Conservation (phyloP, 1,140 invertebrate species). For the Agrypnia vestita region DNA sequence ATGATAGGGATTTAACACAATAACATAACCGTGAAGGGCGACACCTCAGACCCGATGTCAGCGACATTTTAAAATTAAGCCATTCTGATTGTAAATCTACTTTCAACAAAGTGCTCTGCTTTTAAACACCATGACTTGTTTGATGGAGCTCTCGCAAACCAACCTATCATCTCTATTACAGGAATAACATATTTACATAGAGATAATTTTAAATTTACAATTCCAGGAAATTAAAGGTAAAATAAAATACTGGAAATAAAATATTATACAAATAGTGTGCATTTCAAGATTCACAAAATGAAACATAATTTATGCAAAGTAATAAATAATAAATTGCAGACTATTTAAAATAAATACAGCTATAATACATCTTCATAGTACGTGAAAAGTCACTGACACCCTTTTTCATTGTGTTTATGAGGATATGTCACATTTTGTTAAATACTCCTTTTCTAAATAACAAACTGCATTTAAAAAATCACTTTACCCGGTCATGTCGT, state of each 20-base stretch:
- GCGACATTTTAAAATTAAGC: conserved; percentile 27
- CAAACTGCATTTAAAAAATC: not conserved
- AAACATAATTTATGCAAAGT: conserved; percentile 42
- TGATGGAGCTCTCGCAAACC: not conserved
- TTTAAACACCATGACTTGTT: not conserved
- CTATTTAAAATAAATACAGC: conserved; percentile 45
- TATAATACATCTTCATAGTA: conserved; percentile 43
- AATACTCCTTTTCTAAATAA: not conserved
- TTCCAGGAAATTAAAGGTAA: not conserved
- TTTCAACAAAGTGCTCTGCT: conserved; percentile 13
- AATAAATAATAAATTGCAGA: conserved; percentile 44
- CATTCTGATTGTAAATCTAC: conserved; percentile 1
- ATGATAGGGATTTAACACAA: conserved; percentile 53
- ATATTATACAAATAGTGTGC: not conserved
- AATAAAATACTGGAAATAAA: not conserved
- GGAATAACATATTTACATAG: conserved; percentile 21
- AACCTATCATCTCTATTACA: not conserved
- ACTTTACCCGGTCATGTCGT: not conserved
- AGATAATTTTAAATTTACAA: not conserved
- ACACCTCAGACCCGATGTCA: conserved; percentile 30
- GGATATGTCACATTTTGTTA: not conserved
- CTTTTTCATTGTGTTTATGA: conserved; percentile 11
- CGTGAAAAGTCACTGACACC: conserved; percentile 40
- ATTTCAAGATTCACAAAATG: not conserved
- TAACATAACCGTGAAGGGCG: conserved; percentile 47